phyloP scores from a whole-genome alignment of 2,797 vertebrate species.

The Anas bahamensis region DNA sequence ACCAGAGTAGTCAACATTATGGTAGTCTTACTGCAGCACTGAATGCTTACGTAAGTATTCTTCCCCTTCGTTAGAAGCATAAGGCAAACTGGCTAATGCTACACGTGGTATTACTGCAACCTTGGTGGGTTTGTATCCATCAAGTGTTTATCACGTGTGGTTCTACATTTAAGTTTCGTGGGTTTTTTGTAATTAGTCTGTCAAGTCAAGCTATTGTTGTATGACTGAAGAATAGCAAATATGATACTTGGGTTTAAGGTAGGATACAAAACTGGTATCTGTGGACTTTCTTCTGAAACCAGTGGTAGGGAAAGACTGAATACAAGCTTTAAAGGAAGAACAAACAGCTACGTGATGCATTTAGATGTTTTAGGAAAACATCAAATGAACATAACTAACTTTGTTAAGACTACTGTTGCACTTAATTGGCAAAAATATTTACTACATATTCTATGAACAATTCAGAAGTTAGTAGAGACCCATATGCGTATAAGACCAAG shows the following conservation, averaged over 20 bases:
- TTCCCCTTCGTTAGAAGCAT: background rate
- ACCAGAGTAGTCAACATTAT: background rate
- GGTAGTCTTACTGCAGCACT: background rate
- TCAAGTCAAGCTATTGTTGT: background rate
- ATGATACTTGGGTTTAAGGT: background rate
- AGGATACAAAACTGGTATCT: background rate
- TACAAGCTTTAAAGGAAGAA: background rate
- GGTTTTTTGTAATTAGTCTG: background rate
- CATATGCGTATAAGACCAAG: background rate
- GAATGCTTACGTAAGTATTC: background rate
- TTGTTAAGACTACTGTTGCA: background rate
- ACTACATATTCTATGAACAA: fast-evolving
- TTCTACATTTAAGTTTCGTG: fast-evolving
- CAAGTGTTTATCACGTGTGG: fast-evolving
- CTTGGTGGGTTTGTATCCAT: background rate
- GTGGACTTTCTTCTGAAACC: background rate
- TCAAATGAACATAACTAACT: background rate
- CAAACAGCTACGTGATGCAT: background rate
- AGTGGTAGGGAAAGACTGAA: background rate
- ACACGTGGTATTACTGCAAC: background rate
- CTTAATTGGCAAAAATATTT: background rate
- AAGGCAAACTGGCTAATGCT: background rate
- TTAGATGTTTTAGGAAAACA: background rate
- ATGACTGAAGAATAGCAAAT: background rate
- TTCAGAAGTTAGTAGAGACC: background rate